Evolutionary conservation across 2,797 vertebrate species (phyloP), one percentile per base, ranked within the genome.

Genomic region (Salarias fasciatus): DNA sequence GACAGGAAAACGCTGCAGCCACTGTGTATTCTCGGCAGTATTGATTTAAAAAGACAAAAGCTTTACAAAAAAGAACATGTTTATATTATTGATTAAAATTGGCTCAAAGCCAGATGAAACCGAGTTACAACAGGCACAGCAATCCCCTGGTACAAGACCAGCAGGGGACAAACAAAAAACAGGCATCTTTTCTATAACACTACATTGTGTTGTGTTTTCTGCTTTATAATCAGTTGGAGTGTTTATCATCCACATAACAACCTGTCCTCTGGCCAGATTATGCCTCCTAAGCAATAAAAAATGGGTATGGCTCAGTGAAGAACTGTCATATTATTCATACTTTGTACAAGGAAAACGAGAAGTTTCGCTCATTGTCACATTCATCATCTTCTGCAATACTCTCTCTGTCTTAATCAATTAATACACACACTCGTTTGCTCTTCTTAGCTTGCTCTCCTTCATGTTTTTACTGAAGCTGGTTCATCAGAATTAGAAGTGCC

Each of bases 241-340:
- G 35, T 63, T 56, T 57, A 56, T 70, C 70, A 62, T 53, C 47
- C 5, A 45, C 45, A 44, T 57, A 62, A 79, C 45, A 42, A 75
- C 4, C 52, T 52, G 52, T 66, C 36, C 24, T 53, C 18, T 55
- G 51, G 55, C 18, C 18, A 69, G 47, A 77, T 69, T 44, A 5
- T 24, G 18, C 18, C 24, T 44, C 15, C 14, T 18, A 5, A 44
- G 42, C 9, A 10, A 44, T 24, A 15, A 15, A 44, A 44, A 24
- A 24, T 18, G 24, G 9, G 43, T 24, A 24, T 45, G 10, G 43
- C 11, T 28, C 43, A 24, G 18, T 24, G 24, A 44, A 24, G 15
- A 11, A 11, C 42, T 24, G 24, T 29, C 10, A 46, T 29, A 29
- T n/a, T 5, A n/a, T 29, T 46, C 44, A 24, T 10, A 8, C 9